phyloP scores from a whole-genome alignment of 2,888 invertebrate species.

The Acronicta aceris region DNA sequence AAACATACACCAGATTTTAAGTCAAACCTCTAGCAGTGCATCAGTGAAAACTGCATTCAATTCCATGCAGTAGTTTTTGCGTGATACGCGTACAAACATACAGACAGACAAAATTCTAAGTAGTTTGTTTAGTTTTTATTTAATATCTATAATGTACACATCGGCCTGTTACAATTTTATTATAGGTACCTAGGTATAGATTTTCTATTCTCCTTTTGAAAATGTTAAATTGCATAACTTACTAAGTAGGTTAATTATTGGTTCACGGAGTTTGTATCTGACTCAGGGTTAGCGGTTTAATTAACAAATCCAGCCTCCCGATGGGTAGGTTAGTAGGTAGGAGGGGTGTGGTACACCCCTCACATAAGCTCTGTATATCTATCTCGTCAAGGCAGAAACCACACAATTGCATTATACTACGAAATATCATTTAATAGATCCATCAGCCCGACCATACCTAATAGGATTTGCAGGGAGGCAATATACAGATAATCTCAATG shows the following conservation, averaged over 20 bases:
- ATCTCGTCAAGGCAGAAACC: slow-evolving; percentile 16
- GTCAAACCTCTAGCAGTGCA: too few relatives aligned
- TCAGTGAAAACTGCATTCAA: too few relatives aligned
- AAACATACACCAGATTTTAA: too few relatives aligned
- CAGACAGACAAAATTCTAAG: too few relatives aligned
- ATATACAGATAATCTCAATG: background rate
- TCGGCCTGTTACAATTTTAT: too few relatives aligned
- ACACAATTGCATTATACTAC: slow-evolving; percentile 3
- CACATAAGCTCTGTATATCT: background rate
- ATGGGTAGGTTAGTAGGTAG: background rate
- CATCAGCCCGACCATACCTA: slow-evolving; percentile 15
- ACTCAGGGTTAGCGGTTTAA: background rate
- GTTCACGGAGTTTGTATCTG: background rate
- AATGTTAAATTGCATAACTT: background rate
- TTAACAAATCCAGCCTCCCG: background rate
- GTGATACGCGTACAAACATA: too few relatives aligned
- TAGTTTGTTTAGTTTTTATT: too few relatives aligned
- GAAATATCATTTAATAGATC: slow-evolving; percentile 14
- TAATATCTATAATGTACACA: too few relatives aligned
- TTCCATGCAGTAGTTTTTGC: too few relatives aligned
- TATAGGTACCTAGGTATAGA: too few relatives aligned
- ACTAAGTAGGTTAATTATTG: background rate
- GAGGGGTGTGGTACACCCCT: background rate
- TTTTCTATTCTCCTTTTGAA: too few relatives aligned
- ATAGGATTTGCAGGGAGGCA: slow-evolving; percentile 9